Base-by-base conservation (phyloP, 2,113 vertebrate genomes). In the Psophia crepitans region DNA sequence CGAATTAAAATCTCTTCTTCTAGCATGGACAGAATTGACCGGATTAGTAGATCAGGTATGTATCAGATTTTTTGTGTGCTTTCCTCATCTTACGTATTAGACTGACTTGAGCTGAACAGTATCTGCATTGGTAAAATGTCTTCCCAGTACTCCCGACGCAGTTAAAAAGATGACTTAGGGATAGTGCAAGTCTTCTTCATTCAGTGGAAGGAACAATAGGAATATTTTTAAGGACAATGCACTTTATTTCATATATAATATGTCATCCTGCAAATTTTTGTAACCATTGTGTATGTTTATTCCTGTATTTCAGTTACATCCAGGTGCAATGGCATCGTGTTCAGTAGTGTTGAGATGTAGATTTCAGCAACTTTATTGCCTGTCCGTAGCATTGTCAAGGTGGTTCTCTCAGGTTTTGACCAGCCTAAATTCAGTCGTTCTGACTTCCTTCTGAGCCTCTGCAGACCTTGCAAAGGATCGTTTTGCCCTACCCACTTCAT, bases 11-110 rank as follows among this genome's bases (percentile, higher is more conserved):
- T 99, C 23, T 97, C 98, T 27, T 99, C 99, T 33, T 98, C 99
- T 27, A 99, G 99, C 96, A 96, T 99, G 98, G 99, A 99, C 97
- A 98, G 98, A 97, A 98, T 99, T n/a, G 99, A 99, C 97, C 98
- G 98, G 90, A 97, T 99, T 77, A 98, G 97, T 90, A 98, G 99
- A 98, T 98, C 99, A 99, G 99, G 99, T 99, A 98, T 6, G 98
- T 98, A 66, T 56, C 32, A n/a, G 43, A 78, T 39, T 73, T 65
- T 90, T 24, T 83, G 21, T 3, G 0, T 4, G 3, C 83, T 81
- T 84, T 41, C 26, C 14, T 51, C 3, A 43, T 89, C 87, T 74
- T 61, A 5, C 28, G 2, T 51, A 4, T 32, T 85, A 27, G 7
- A 19, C 15, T 85, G 28, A 14, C 32, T 90, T 70, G 32, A 90